phyloP scores from a whole-genome alignment of 2,113 vertebrate species.

The Microcebus ravelobensis region DNA sequence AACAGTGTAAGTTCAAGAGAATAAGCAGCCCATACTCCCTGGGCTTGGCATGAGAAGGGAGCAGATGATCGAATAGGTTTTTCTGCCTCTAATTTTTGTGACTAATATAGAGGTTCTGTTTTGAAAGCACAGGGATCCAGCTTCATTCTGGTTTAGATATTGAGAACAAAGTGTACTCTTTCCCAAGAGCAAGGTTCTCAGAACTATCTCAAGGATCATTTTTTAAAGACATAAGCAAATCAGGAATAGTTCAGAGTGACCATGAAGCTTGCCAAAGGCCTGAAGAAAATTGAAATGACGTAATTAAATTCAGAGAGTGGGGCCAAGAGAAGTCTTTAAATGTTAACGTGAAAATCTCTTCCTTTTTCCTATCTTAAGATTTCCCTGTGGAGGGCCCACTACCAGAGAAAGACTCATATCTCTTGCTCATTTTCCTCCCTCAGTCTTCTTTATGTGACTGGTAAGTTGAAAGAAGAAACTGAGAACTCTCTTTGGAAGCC shows the following conservation, averaged over 20 bases:
- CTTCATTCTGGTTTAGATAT: not conserved
- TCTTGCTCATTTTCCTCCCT: not conserved
- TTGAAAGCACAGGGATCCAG: constrained; percentile 27
- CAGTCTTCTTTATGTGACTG: not conserved
- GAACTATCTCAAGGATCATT: not conserved
- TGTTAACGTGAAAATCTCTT: not conserved
- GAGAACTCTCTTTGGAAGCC: not conserved
- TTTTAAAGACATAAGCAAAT: not conserved
- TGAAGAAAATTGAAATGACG: not conserved
- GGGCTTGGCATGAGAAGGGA: not conserved
- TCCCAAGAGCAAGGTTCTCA: not conserved
- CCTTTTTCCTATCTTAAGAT: not conserved
- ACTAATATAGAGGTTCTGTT: constrained; percentile 48
- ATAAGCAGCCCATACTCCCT: not conserved
- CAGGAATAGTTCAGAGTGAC: constrained; percentile 20
- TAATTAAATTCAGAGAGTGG: constrained; percentile 29
- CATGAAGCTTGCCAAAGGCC: not conserved
- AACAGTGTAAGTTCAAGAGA: not conserved
- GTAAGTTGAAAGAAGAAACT: not conserved
- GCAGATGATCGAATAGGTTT: constrained; percentile 12
- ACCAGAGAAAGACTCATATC: not conserved
- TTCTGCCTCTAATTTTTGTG: constrained; percentile 39
- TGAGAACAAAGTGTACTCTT: constrained; percentile 47
- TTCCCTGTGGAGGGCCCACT: not conserved
- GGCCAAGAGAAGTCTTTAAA: not conserved